Percentiles rank a stretch among this genome's conserved stretches.
Conservation (phyloP, 2,797 vertebrate species). For the Thunnus albacares region DNA sequence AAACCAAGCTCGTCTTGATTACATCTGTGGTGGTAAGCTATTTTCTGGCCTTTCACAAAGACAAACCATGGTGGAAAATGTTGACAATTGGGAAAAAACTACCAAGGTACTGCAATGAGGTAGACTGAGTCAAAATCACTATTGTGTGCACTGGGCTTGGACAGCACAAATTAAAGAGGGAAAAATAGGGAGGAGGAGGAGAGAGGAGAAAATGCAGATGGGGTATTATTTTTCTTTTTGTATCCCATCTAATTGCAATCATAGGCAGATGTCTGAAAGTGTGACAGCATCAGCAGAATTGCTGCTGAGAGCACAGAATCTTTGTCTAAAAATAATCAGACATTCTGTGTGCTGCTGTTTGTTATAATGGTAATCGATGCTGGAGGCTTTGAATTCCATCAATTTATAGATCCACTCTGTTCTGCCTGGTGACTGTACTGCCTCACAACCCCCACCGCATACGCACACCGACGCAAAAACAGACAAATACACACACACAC, state of each 20-base stretch:
- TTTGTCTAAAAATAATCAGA: slow-evolving; percentile 99
- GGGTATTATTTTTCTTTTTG: slow-evolving; percentile 95
- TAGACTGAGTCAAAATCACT: slow-evolving; percentile 82
- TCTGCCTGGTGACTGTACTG: slow-evolving; percentile 97
- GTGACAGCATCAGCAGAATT: slow-evolving; percentile 99
- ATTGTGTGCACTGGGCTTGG: slow-evolving; percentile 81
- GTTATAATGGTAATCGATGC: slow-evolving; percentile 99
- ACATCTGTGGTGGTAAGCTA: slow-evolving; percentile 84
- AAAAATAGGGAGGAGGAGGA: slow-evolving; percentile 74
- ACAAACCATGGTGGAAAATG: slow-evolving; percentile 79
- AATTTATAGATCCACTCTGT: slow-evolving; percentile 99
- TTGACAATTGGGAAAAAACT: slow-evolving; percentile 77
- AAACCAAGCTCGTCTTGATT: slow-evolving; percentile 80
- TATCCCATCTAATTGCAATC: slow-evolving; percentile 99
- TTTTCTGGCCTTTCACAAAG: slow-evolving; percentile 82
- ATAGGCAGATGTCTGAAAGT: slow-evolving; percentile 99
- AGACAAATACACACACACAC: slow-evolving; percentile 48
- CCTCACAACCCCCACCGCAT: slow-evolving; percentile 84
- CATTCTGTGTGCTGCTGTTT: slow-evolving; percentile 98
- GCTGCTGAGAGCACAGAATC: slow-evolving; percentile 99
- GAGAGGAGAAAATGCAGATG: slow-evolving; percentile 89
- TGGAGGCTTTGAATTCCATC: slow-evolving; percentile 99
- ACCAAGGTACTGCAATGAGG: slow-evolving; percentile 78
- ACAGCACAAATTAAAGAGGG: slow-evolving; percentile 83
- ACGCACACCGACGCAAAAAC: slow-evolving; percentile 61